Base-by-base conservation (phyloP, 2,113 vertebrate genomes). In the Piliocolobus tephrosceles region DNA sequence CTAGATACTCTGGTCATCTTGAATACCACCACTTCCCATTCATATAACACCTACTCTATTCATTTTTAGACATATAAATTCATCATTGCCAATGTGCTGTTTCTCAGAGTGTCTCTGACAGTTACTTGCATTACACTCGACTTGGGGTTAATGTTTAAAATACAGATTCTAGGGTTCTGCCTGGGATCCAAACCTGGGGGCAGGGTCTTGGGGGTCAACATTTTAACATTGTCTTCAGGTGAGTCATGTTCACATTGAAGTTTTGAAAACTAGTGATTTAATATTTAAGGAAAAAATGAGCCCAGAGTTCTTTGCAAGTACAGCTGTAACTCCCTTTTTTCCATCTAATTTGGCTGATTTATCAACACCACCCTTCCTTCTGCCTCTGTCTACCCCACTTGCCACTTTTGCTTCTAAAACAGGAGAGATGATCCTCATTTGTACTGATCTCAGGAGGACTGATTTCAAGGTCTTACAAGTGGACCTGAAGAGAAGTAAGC, bases 301-400 rank as follows among this genome's bases (percentile, higher is more conserved):
- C 18, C 10, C 47, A 43, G 64, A 70, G 32, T 85, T 94, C 45
- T 75, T 94, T 80, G 64, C 14, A 88, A 52, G 20, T 35, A 55
- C 11, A 89, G 27, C 12, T 61, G 5, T 91, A 89, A 55, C 27
- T 64, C 16, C 16, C 30, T 20, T 94, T 89, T 43, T 43, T 88
- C 58, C 58, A 91, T 25, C 50, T 81, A 94, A 95, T 40, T 88
- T 82, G 47, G 66, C 40, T 92, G 57, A 94, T 61, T 66, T 75
- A 72, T 82, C 73, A 85, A n/a, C 45, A 76, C 8, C 43, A 64
- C 58, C 16, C 43, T 89, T 94, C 8, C 45, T 7, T 90, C 50
- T 84, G 14, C 43, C 70, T 84, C 47, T 68, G 47, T 25, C 43
- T 18, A 61, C 58, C 64, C 66, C 22, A 66, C 22, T 80, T 85